phyloP scores from a whole-genome alignment of 2,888 invertebrate genomes.

The Macrosoma leucophasiata region DNA sequence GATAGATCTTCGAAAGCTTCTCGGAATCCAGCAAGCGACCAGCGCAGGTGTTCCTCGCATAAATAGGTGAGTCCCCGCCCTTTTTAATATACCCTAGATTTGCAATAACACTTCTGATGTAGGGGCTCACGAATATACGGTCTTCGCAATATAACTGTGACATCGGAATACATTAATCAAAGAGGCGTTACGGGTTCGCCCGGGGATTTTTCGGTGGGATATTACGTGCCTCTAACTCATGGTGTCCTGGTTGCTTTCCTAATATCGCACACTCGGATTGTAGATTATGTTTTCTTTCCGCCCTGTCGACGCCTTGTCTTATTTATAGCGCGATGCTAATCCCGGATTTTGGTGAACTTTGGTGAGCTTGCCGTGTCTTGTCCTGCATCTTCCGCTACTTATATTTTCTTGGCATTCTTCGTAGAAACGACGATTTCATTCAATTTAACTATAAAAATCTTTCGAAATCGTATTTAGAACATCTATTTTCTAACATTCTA shows the following conservation, averaged over 20 bases:
- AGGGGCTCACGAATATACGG: constrained; percentile 49
- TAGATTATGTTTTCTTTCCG: constrained; percentile 31
- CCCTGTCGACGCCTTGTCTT: constrained; percentile 28
- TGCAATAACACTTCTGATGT: constrained; percentile 61
- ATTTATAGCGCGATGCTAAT: constrained; percentile 29
- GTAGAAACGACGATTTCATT: too few species aligned
- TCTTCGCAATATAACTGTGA: constrained; percentile 64
- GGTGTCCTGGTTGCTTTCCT: constrained; percentile 47
- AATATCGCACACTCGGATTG: constrained; percentile 39
- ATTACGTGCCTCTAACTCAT: constrained; percentile 62
- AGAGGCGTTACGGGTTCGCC: constrained; percentile 35
- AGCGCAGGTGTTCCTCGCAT: constrained; percentile 61
- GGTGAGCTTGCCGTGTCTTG: constrained; percentile 6
- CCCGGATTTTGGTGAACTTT: constrained; percentile 12
- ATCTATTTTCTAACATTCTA: too few species aligned
- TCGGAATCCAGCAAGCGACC: constrained; percentile 27
- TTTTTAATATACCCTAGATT: constrained; percentile 74
- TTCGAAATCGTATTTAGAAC: too few species aligned
- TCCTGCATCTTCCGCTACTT: too few species aligned
- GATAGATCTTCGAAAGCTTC: constrained; percentile 23
- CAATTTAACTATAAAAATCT: too few species aligned
- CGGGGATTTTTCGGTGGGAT: constrained; percentile 51
- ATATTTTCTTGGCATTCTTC: too few species aligned
- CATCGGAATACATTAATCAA: constrained; percentile 71
- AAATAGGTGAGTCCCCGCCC: constrained; percentile 53